These are phyloP conservation scores for Cosmia pyralina DNA, from an alignment of 2,888 invertebrate genomes.

Conservation along the genomic window DNA sequence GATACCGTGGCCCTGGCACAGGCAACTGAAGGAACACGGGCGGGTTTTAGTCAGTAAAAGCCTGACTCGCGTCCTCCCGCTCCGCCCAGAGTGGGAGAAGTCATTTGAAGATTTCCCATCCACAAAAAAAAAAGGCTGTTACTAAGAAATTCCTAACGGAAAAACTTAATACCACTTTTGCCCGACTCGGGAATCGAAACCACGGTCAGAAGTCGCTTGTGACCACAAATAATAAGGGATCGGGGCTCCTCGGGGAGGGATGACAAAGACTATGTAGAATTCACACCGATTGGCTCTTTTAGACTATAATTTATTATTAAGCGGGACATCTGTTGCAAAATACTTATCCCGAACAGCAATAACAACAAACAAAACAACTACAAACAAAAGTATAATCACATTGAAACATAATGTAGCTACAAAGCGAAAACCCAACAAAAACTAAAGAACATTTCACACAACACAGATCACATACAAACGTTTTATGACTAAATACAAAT, in stretches of 20 bases:
- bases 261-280: not conserved
- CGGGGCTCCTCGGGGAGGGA: not conserved
- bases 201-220: no score
- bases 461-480: conserved; percentile 11
- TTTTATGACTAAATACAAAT: conserved; percentile 9
- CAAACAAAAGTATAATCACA: not conserved
- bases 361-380: not conserved
- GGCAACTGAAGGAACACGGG: no score
- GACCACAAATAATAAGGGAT: not conserved
- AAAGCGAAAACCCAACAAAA: not conserved
- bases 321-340: not conserved
- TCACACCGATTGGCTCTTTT: not conserved
- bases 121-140: no score
- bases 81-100: no score
- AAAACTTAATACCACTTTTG: no score
- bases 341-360: not conserved
- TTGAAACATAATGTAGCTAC: not conserved
- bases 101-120: no score
- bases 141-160: no score
- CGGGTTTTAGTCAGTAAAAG: no score
- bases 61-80: no score
- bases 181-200: no score
- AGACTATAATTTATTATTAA: not conserved
- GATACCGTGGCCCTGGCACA: no score
- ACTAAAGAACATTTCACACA: not conserved